Conservation (phyloP, 23 tunicate species). For the Halocynthia aurantium region DNA sequence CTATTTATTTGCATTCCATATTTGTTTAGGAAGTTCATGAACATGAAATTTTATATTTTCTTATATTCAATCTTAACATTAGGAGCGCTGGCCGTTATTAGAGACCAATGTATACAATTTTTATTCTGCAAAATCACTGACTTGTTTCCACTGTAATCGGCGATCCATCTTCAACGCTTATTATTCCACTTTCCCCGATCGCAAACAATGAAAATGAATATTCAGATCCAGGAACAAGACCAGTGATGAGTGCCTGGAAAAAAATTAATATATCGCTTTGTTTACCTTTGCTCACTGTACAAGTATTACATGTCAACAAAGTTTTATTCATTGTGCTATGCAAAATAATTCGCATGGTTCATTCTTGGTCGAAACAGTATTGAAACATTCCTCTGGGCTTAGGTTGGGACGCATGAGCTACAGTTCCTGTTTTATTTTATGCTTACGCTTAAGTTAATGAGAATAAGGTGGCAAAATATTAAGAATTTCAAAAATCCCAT, state of each 20-base stretch:
- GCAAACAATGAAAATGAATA: conserved; percentile 35
- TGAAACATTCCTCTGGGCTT: background rate
- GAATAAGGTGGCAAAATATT: too few relatives aligned
- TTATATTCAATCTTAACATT: too few relatives aligned
- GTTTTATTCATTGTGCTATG: too few relatives aligned
- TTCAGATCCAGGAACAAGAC: conserved; percentile 32
- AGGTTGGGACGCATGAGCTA: background rate
- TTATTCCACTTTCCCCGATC: conserved; percentile 27
- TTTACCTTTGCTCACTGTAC: too few relatives aligned
- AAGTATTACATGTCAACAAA: too few relatives aligned
- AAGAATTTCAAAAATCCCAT: too few relatives aligned
- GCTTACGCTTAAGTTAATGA: too few relatives aligned
- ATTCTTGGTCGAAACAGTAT: background rate
- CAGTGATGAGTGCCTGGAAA: conserved; percentile 1
- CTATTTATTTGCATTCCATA: too few relatives aligned
- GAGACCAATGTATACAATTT: background rate
- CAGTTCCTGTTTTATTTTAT: too few relatives aligned
- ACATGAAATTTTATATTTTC: too few relatives aligned
- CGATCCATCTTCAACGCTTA: conserved; percentile 33
- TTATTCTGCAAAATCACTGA: background rate
- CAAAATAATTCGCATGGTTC: background rate
- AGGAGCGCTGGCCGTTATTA: too few relatives aligned
- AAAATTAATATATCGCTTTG: background rate
- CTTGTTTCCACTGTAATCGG: conserved; percentile 18
- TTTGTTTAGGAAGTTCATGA: too few relatives aligned